phyloP scores from a whole-genome alignment of 2,888 invertebrate genomes.

The Steinernema carpocapsae region DNA sequence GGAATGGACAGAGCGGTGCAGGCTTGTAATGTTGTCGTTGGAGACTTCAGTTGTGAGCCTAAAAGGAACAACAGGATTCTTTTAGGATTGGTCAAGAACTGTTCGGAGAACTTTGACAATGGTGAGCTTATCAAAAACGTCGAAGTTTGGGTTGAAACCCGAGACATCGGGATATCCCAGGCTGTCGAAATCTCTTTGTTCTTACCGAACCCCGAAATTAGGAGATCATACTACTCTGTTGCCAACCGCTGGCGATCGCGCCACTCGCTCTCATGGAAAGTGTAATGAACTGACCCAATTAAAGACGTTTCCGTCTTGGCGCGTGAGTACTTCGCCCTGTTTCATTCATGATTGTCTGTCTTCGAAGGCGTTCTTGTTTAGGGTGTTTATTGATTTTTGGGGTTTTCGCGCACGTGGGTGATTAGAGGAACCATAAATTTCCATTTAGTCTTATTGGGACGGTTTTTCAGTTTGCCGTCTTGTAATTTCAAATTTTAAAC shows the following conservation, averaged over 20 bases:
- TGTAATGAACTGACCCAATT: constrained; percentile 20
- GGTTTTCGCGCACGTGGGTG: no score
- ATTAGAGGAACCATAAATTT: no score
- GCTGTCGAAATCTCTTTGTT: background rate
- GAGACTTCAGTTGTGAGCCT: constrained; percentile 29
- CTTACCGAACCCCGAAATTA: no score
- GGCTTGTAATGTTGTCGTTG: constrained; percentile 34
- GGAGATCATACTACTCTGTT: background rate
- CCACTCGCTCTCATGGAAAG: background rate
- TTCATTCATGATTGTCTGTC: background rate
- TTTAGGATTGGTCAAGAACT: background rate
- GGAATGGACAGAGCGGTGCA: background rate
- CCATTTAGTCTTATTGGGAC: no score
- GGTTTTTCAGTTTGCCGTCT: no score
- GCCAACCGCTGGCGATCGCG: background rate
- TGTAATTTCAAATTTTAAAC: no score
- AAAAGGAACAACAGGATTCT: background rate
- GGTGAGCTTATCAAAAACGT: background rate
- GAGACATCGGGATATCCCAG: background rate
- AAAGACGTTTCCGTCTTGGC: background rate
- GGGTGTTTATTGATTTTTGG: no score
- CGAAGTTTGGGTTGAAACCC: background rate
- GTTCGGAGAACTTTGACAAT: background rate
- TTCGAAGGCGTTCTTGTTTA: background rate
- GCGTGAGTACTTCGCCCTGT: no score